A percentile compares a stretch with the other conserved stretches of the same genome.
These are phyloP conservation scores for Phalacrocorax brasilianus DNA, from an alignment of 2,113 vertebrate genomes.

Conservation along the genomic window DNA sequence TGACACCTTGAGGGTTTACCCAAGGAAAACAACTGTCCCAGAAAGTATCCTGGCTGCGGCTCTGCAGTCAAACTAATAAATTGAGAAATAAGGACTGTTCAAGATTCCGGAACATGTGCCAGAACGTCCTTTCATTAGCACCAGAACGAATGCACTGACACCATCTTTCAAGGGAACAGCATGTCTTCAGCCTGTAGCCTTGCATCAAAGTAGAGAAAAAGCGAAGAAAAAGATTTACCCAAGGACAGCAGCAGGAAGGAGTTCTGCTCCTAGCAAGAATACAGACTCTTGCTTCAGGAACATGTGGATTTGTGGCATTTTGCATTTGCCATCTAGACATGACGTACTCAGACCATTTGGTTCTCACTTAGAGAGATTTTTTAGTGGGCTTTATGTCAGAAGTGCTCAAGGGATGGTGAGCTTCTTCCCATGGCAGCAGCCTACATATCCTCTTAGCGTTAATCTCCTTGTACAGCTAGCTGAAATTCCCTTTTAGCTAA, in stretches of 20 bases:
- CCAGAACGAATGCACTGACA: not conserved
- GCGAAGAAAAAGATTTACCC: not conserved
- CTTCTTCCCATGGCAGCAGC: constrained; percentile 38
- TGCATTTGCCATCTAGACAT: not conserved
- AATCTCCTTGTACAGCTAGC: constrained; percentile 47
- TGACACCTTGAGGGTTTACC: not conserved
- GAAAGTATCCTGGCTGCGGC: accelerated
- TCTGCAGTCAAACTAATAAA: not conserved
- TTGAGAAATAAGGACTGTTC: not conserved
- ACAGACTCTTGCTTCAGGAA: not conserved
- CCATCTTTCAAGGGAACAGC: not conserved
- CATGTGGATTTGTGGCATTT: not conserved
- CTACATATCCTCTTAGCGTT: constrained; percentile 36
- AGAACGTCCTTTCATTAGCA: not conserved
- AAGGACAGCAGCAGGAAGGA: not conserved
- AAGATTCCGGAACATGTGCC: not conserved
- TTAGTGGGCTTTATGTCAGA: constrained; percentile 33
- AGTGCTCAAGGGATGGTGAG: constrained; percentile 22
- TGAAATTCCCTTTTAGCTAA: constrained; percentile 18
- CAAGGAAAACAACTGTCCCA: not conserved
- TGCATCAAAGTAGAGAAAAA: not conserved
- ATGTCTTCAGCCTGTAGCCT: not conserved
- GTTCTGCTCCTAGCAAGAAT: not conserved
- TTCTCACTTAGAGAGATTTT: constrained; percentile 22
- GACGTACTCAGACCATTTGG: not conserved